Conservation (phyloP, 2,113 vertebrate species). For the Nanorana parkeri region DNA sequence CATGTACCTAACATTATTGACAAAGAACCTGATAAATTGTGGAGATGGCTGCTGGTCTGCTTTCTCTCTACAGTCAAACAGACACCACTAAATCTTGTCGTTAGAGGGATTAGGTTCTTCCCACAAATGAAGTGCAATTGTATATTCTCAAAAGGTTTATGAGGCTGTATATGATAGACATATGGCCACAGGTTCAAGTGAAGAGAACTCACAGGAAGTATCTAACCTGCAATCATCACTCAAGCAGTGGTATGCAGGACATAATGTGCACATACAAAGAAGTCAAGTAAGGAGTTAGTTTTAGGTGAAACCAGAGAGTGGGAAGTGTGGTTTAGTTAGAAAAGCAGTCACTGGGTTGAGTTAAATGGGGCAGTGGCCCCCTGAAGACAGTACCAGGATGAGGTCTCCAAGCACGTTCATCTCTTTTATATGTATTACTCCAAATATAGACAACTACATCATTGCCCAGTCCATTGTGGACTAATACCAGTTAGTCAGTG, state of each 20-base stretch:
- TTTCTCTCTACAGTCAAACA: background rate
- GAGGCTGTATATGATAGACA: background rate
- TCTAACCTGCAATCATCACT: background rate
- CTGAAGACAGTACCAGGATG: no score
- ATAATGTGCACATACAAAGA: no score
- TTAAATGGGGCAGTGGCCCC: no score
- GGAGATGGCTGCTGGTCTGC: background rate
- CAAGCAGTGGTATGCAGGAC: background rate
- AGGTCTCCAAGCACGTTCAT: no score
- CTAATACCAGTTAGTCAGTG: no score
- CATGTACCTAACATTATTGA: background rate
- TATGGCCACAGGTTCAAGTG: background rate
- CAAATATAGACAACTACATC: no score
- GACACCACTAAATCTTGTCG: background rate
- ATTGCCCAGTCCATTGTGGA: no score
- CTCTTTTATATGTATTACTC: no score
- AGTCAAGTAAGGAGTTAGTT: no score
- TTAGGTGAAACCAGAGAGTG: no score
- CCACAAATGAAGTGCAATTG: background rate
- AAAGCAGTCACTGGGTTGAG: no score
- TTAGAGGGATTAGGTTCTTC: conserved; percentile 1
- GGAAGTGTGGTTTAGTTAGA: no score
- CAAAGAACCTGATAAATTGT: background rate
- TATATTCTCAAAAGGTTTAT: background rate
- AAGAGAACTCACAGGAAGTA: background rate